Evolutionary conservation across 1,140 invertebrate species (phyloP), one percentile per base, ranked within the genome.

Genomic region (Hylyphantes graminicola): DNA sequence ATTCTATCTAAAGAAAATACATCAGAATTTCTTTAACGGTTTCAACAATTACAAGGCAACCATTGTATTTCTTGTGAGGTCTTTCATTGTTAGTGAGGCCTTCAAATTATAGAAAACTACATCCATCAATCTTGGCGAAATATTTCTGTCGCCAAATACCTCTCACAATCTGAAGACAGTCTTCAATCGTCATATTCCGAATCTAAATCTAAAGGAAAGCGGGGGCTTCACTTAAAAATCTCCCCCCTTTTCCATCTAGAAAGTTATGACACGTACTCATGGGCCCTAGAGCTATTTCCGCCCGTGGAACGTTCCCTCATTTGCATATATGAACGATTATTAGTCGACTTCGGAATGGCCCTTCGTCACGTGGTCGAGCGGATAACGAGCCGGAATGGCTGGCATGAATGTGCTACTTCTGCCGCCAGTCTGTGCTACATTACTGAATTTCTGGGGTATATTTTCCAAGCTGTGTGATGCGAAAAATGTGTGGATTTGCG

Each of bases 241-340:
- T 73, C 70, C 51, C 63, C 51, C 76, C 57, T 17, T 19, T 13
- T 35, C 61, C 15, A 10, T 35, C 51, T 17, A 54, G 53, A 65
- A 78, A 65, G 61, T 78, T 80, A 80, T 68, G 77, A 57, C 77
- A 80, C 77, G 77, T 80, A 70, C 54, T 78, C 75, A 65, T 21
- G 15, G 57, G n/a, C n/a, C 35, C 13, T 15, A 19, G 17, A 53
- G 63, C 75, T 57, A 76, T 76, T 76, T 63, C 48, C 35, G 75
- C 15, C n/a, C 64, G 13, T n/a, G n/a, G n/a, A n/a, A n/a, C n/a
- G n/a, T n/a, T 21, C 77, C 12, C 64, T 64, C 65, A 80, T 80
- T 59, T 80, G 77, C 77, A 80, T 80, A 59, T 57, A 57, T 35
- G 77, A 68, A 80, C 55, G 77, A 70, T 80, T 68, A 80, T 80